These are phyloP conservation scores for Portunus trituberculatus DNA, from an alignment of 1,140 invertebrate genomes.

Conservation along the genomic window DNA sequence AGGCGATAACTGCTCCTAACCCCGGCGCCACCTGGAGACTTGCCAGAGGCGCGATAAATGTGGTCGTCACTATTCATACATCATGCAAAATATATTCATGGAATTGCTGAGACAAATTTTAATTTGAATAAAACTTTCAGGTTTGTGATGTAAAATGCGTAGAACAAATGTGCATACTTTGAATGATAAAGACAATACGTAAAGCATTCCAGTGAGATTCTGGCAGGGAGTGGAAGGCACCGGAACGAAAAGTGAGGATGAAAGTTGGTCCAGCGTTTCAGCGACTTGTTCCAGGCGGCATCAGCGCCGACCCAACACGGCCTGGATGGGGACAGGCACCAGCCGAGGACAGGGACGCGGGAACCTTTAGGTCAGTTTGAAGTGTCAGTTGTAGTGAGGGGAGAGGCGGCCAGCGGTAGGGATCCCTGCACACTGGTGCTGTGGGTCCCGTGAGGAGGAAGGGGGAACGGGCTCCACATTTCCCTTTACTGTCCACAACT, in stretches of 20 bases:
- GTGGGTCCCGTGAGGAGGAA: no score
- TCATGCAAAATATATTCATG: constrained; percentile 5
- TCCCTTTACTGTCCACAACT: neutral
- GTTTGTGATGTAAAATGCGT: no score
- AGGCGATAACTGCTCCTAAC: constrained; percentile 74
- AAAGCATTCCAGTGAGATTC: neutral
- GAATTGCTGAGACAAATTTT: no score
- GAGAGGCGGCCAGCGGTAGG: neutral
- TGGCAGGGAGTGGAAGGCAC: constrained; percentile 47
- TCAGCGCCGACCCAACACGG: constrained; percentile 60
- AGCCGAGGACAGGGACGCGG: neutral
- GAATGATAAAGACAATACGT: neutral
- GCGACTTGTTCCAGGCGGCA: constrained; percentile 70
- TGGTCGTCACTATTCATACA: neutral
- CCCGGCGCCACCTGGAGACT: constrained; percentile 56
- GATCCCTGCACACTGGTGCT: no score
- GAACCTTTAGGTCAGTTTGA: neutral
- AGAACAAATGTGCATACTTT: no score
- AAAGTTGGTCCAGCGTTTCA: constrained; percentile 71
- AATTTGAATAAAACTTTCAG: no score
- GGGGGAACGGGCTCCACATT: no score
- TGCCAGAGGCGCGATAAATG: constrained; percentile 58
- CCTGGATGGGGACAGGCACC: constrained; percentile 43
- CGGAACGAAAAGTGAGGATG: constrained; percentile 67
- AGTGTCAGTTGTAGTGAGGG: neutral